phyloP scores from a whole-genome alignment of 2,888 invertebrate species.

The Aspidapion aeneum region DNA sequence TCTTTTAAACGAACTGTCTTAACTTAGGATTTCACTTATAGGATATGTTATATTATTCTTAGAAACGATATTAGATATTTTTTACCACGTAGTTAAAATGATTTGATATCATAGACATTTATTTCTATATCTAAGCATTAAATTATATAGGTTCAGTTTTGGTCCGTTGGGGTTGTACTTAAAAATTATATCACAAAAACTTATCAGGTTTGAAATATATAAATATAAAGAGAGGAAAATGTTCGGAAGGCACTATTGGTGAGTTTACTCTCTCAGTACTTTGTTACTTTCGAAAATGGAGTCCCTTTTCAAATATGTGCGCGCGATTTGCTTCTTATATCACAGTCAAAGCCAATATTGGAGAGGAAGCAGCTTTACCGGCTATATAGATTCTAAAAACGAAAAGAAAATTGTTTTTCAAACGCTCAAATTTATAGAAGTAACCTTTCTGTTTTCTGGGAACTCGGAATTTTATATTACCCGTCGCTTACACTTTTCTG shows the following conservation, averaged over 20 bases:
- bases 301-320: not conserved
- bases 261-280: not conserved
- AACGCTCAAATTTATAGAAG: not conserved
- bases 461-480: not conserved
- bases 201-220: not conserved
- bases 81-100: constrained; percentile 1
- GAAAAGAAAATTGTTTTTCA: constrained; percentile 3
- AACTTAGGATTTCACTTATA: not conserved
- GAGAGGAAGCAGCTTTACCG: not conserved
- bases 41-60: not conserved
- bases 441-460: not conserved
- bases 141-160: not conserved
- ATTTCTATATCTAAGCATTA: not conserved
- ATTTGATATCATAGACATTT: not conserved
- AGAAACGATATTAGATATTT: not conserved
- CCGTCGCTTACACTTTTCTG: not conserved
- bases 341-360: not conserved
- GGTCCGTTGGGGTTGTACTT: constrained; percentile 2
- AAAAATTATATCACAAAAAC: constrained; percentile 4
- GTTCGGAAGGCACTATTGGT: constrained; percentile 2
- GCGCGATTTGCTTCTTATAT: not conserved
- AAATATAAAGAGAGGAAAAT: not conserved
- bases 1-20: not conserved
- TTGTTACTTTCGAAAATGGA: not conserved
- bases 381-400: not conserved